phyloP scores from a whole-genome alignment of 2,113 vertebrate genomes.

The Cranoglanis bouderius region DNA sequence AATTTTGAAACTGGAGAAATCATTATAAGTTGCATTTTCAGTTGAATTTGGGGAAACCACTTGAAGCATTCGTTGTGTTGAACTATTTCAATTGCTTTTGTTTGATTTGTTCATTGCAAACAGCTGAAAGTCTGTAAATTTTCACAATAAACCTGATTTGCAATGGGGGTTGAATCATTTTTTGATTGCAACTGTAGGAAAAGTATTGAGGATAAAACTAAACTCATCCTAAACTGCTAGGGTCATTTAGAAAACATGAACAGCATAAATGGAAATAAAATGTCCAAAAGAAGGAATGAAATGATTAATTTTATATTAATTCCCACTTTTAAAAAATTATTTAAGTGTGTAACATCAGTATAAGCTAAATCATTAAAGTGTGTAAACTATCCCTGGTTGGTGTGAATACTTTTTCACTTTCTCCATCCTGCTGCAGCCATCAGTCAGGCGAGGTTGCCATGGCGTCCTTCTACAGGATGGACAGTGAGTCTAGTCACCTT shows the following conservation, averaged over 20 bases:
- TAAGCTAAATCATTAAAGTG: background rate
- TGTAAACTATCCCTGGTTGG: background rate
- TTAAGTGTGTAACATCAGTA: background rate
- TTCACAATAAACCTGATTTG: too few species aligned
- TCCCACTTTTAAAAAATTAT: background rate
- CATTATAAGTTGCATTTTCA: too few species aligned
- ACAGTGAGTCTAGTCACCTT: constrained; percentile 70
- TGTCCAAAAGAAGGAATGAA: background rate
- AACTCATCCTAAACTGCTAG: background rate
- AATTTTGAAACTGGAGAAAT: too few species aligned
- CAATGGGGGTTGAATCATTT: too few species aligned
- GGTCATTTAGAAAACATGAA: background rate
- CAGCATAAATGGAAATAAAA: background rate
- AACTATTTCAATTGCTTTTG: too few species aligned
- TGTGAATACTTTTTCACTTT: background rate
- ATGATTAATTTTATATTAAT: background rate
- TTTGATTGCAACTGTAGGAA: too few species aligned
- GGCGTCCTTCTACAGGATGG: constrained; percentile 82
- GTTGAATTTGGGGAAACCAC: too few species aligned
- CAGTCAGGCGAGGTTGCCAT: constrained; percentile 83
- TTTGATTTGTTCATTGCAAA: too few species aligned
- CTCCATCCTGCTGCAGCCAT: constrained; percentile 70
- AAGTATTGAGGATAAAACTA: background rate
- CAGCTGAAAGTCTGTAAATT: too few species aligned
- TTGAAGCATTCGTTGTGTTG: too few species aligned